Evolutionary conservation across 2,113 vertebrate species (phyloP), one percentile per base, ranked within the genome.

Genomic region (Gadus chalcogrammus): DNA sequence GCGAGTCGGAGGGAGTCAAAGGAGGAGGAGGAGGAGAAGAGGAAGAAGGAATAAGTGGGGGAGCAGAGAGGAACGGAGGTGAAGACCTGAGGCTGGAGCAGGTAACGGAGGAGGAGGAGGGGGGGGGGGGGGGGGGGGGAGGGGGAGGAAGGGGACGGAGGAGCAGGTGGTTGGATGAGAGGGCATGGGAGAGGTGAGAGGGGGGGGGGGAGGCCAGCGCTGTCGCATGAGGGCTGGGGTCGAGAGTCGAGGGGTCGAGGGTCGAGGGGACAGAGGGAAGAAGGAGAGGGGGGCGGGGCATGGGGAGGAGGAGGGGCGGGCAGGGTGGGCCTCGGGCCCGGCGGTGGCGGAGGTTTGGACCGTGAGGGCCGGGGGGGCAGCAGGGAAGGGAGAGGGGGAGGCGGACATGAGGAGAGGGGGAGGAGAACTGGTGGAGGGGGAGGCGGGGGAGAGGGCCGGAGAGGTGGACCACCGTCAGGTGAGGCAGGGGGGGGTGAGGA

Each of bases 81-180:
- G 0, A 48, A 38, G 1, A 48, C 16, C 0, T 13, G 56, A 20
- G 59, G 65, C n/a, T 31, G 42, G 22, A 48, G 28, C 4, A 15
- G 28, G 58, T 8, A 56, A 24, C 1, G 7, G 55, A 58, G 84
- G 81, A 15, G 20, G 20, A 20, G 20, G 20, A 69, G 79, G 16
- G 73, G 60, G 16, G n/a, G n/a, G n/a, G n/a, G 20, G 20, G 68
- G 79, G 16, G 73, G 60, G 60, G 16, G 66, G 69, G 78, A 1
- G 82, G 74, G 0, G 58, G 53, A 0, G 84, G 81, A 15, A 69
- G 79, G 16, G 73, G 60, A 17, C 75, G 72, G 13, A 74, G 61
- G 1, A 56, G 70, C 42, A 74, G 13, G 24, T 75, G 77, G 15
- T 73, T 67, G 0, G 71, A 76, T 12, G 71, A 52, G 20, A 66